Evolutionary conservation across 2,113 vertebrate genomes (phyloP).

Genomic region (Setophaga petechia): DNA sequence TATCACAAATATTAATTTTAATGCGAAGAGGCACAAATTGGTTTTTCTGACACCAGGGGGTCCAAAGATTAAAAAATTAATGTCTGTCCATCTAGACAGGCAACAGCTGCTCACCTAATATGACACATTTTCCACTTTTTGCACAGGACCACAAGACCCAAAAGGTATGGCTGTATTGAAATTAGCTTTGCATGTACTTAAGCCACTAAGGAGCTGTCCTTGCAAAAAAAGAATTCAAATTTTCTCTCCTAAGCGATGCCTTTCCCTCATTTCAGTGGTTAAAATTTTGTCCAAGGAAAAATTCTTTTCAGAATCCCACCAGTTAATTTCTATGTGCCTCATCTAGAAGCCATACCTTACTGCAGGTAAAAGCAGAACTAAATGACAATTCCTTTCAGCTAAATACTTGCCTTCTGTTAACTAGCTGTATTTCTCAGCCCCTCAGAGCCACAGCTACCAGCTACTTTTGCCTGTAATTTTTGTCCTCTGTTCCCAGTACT

Average conservation of each 20-base stretch:
- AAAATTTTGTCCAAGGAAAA: neutral
- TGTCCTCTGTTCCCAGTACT: neutral
- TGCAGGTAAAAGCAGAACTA: neutral
- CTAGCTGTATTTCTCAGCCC: neutral
- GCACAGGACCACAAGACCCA: neutral
- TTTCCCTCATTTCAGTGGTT: neutral
- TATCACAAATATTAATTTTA: constrained; percentile 70
- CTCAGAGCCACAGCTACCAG: neutral
- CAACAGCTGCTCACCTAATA: constrained; percentile 73
- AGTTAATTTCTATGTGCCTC: neutral
- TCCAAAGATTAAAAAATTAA: constrained; percentile 71
- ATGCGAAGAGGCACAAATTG: constrained; percentile 74
- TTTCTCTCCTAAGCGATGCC: neutral
- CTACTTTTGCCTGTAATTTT: neutral
- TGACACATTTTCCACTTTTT: constrained; percentile 25
- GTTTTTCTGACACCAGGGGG: constrained; percentile 63
- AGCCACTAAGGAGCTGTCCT: neutral
- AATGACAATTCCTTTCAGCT: neutral
- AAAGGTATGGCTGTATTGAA: neutral
- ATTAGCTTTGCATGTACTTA: neutral
- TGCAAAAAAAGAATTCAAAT: neutral
- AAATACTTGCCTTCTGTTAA: neutral
- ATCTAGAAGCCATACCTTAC: neutral
- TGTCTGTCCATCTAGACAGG: constrained; percentile 69
- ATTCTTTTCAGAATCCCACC: neutral